Evolutionary conservation across 2,797 vertebrate species (phyloP), one percentile per base, ranked within the genome.

Genomic region (Rhinogobio ventralis): DNA sequence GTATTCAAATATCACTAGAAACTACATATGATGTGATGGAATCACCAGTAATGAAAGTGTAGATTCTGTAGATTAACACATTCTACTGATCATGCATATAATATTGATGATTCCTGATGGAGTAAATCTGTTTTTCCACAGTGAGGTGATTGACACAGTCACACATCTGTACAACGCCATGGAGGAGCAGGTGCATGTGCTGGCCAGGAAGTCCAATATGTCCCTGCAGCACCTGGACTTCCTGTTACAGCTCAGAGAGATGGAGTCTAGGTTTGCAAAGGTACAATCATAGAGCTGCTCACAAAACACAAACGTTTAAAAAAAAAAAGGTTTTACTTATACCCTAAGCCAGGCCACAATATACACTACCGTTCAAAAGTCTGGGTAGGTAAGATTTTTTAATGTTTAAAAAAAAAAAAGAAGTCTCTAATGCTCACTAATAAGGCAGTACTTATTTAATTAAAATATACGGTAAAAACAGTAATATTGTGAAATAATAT

Each of bases 141-240:
- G 98, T 90, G 91, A 93, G 25, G 94, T 94, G 7, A 93, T 99
- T 87, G 96, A 96, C 25, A 89, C 92, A 0, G 96, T 97, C 0
- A 91, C 95, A 7, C 89, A 91, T 7, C 92, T 98, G 85, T 99
- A 99, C 82, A 95, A 94, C 83, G 94, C 92, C 0, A 92, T 99
- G 91, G 98, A 99, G 39, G 97, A 98, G 86, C 95, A 95, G 80
- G 96, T 96, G n/a, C 97, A 99, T 1, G 66, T 93, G 28, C 93
- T 99, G 0, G 97, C 97, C 89, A 96, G 94, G 36, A 95, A 91
- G 2, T 98, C 97, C 90, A 99, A 98, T 89, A 74, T 94, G 81
- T 94, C 95, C 33, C 93, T 98, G 90, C 95, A 96, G 82, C 96
- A 90, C 71, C 94, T 99, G 87, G 93, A 98, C 88, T 94, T 96